These are phyloP conservation scores for Drosophila mimica DNA, from an alignment of 2,888 invertebrate genomes.

Conservation along the genomic window DNA sequence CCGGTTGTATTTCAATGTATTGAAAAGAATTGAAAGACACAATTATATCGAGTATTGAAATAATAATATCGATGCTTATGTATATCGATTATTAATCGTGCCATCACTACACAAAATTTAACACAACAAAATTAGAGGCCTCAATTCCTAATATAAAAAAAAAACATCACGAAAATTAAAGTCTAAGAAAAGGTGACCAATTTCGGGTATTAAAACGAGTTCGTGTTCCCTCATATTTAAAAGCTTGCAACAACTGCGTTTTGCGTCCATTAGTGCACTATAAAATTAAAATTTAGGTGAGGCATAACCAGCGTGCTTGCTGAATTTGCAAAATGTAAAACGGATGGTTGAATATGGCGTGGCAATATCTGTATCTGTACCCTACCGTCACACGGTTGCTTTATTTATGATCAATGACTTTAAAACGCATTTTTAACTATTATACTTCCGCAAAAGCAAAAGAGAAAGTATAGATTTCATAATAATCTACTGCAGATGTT, in stretches of 20 bases:
- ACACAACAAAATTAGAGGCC: conserved; percentile 36
- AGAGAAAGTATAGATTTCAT: conserved; percentile 31
- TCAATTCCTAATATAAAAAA: conserved; percentile 39
- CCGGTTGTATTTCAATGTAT: not conserved
- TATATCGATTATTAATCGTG: not conserved
- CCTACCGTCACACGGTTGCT: not conserved
- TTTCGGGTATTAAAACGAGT: conserved; percentile 61
- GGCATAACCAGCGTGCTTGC: conserved; percentile 60
- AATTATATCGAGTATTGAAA: not conserved
- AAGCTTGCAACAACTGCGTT: conserved; percentile 26
- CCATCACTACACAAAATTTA: conserved; percentile 17
- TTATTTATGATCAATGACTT: not conserved
- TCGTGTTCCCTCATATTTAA: conserved; percentile 18
- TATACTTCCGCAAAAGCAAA: conserved; percentile 6
- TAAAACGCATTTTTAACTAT: not conserved
- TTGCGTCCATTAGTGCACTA: conserved; percentile 21
- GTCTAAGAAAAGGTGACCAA: conserved; percentile 46
- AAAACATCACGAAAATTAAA: conserved; percentile 34
- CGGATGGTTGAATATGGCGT: conserved; percentile 5
- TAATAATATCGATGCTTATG: not conserved
- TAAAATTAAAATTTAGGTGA: conserved; percentile 70
- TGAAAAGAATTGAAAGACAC: not conserved
- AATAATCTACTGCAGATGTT: conserved; percentile 19
- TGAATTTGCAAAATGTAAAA: conserved; percentile 37
- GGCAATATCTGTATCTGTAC: conserved; percentile 20